phyloP scores from a whole-genome alignment of 1,140 invertebrate species.

The Lepidotrigona ventralis region DNA sequence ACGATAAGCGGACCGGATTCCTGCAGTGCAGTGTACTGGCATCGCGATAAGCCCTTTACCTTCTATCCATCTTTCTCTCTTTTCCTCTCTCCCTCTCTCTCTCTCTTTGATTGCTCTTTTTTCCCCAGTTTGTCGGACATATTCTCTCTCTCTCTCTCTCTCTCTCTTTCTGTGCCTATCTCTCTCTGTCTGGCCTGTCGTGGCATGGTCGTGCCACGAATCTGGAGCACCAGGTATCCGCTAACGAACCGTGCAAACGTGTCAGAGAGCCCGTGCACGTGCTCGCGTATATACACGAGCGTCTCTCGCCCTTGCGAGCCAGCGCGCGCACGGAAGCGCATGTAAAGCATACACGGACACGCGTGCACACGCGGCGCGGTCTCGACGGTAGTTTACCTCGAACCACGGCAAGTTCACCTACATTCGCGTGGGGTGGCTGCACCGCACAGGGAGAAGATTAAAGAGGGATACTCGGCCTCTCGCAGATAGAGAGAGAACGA shows the following conservation, averaged over 20 bases:
- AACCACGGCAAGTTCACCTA: slow-evolving; percentile 59
- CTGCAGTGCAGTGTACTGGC: background rate
- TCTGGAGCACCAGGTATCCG: slow-evolving; percentile 54
- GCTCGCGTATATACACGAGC: background rate
- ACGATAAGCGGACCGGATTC: slow-evolving; percentile 48
- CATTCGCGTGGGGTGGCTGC: slow-evolving; percentile 48
- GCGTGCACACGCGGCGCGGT: slow-evolving; percentile 12
- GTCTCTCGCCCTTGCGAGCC: no score
- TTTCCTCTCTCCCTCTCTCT: background rate
- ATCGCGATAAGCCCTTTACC: slow-evolving; percentile 44
- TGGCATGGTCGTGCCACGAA: slow-evolving; percentile 17
- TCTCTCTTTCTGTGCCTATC: no score
- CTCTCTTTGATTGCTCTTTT: background rate
- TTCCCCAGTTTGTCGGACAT: background rate
- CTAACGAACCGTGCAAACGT: slow-evolving; percentile 50
- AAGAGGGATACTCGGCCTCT: slow-evolving; percentile 36
- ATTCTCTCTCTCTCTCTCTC: slow-evolving; percentile 22
- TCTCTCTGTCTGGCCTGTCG: background rate
- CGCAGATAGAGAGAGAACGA: slow-evolving; percentile 21
- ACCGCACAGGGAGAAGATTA: slow-evolving; percentile 41
- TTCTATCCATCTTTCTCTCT: background rate
- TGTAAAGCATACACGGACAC: slow-evolving; percentile 26
- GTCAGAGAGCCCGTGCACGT: slow-evolving; percentile 28
- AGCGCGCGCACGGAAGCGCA: slow-evolving; percentile 30
- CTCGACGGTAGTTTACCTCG: slow-evolving; percentile 51